A percentile compares a stretch with the other conserved stretches of the same genome.
Conservation (phyloP, 2,888 invertebrate genomes). For the Pemphredon lugubris region DNA sequence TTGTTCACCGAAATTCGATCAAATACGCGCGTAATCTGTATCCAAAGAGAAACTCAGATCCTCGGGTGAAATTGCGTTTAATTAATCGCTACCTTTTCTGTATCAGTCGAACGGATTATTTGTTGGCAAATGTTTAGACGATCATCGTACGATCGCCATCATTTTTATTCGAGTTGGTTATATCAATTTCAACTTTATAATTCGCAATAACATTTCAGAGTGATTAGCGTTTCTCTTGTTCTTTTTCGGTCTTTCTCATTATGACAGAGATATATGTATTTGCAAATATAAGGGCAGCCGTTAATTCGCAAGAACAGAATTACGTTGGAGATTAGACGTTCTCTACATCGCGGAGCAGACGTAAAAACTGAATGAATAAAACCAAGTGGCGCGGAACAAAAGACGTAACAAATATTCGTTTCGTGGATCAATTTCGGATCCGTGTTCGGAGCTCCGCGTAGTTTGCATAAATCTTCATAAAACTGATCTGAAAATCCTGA, state of each 20-base stretch:
- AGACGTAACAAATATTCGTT: conserved; percentile 2
- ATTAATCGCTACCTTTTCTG: no score
- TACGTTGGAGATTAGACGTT: background rate
- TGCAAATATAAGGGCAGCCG: background rate
- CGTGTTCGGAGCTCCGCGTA: no score
- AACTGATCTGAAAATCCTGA: no score
- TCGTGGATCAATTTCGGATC: no score
- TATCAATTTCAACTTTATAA: no score
- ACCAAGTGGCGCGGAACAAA: background rate
- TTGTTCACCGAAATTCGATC: no score
- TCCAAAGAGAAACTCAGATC: background rate
- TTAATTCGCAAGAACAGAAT: conserved; percentile 1
- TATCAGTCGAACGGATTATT: background rate
- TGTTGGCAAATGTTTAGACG: background rate
- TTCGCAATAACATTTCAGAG: no score
- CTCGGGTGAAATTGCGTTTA: background rate
- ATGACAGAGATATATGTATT: conserved; percentile 1
- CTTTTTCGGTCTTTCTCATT: background rate
- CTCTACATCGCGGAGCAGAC: background rate
- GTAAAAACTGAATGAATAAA: background rate
- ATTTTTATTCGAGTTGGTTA: no score
- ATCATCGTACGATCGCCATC: no score
- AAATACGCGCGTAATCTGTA: no score
- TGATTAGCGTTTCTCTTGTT: no score
- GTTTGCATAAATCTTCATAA: no score